Conservation (phyloP, 2,113 vertebrate genomes). For the Chitala chitala region DNA sequence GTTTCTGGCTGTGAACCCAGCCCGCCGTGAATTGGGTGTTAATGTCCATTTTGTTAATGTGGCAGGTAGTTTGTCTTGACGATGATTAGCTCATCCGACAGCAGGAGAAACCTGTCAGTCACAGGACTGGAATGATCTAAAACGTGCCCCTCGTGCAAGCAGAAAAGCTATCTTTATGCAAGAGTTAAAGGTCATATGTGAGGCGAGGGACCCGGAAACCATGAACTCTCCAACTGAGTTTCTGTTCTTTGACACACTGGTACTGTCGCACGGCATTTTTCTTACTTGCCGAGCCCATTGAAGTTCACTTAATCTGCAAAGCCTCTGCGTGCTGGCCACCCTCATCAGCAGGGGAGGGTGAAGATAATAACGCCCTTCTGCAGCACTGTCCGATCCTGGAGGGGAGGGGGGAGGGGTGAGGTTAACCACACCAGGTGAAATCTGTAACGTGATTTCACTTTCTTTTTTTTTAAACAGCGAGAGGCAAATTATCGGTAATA, state of each 20-base stretch:
- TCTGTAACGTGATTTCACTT: neutral
- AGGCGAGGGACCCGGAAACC: neutral
- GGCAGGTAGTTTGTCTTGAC: neutral
- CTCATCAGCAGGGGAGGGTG: neutral
- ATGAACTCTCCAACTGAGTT: neutral
- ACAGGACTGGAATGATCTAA: neutral
- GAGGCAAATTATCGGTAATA: slow-evolving; percentile 12
- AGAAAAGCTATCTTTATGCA: neutral
- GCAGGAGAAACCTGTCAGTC: neutral
- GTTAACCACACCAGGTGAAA: slow-evolving; percentile 9
- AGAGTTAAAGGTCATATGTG: neutral
- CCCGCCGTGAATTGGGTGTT: no score
- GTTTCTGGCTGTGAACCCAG: no score
- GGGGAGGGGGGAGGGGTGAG: neutral
- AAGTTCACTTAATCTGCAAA: neutral
- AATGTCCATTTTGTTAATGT: no score
- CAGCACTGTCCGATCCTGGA: neutral
- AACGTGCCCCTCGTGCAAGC: no score
- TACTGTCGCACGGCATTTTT: no score
- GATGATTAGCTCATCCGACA: neutral
- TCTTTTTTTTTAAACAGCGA: neutral
- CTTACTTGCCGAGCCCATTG: slow-evolving; percentile 3
- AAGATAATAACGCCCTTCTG: neutral
- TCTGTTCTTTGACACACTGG: neutral
- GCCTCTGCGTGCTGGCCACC: neutral